Evolutionary conservation across 2,113 vertebrate species (phyloP).

Genomic region (Capra hircus): DNA sequence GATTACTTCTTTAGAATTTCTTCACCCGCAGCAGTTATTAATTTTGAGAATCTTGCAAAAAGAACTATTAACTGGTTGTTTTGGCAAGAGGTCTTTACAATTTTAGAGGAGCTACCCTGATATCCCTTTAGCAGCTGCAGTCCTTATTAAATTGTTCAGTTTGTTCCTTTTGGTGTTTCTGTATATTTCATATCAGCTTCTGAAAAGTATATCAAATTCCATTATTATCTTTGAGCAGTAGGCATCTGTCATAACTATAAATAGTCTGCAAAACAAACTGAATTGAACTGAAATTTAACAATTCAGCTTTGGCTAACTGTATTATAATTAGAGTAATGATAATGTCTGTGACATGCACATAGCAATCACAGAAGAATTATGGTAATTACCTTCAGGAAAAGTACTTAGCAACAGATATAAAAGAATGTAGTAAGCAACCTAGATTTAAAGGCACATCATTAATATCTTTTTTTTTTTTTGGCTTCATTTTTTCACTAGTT

Average conservation of each 20-base stretch:
- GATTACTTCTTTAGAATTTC: neutral
- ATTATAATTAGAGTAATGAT: conserved; percentile 69
- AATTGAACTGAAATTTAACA: conserved; percentile 63
- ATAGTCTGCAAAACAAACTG: conserved; percentile 65
- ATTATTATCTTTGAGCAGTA: conserved; percentile 47
- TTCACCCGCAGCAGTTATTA: neutral
- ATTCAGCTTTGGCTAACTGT: conserved; percentile 65
- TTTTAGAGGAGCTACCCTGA: neutral
- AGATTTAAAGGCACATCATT: conserved; percentile 56
- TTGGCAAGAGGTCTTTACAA: conserved; percentile 29
- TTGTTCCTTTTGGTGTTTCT: conserved; percentile 56
- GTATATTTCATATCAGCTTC: conserved; percentile 52
- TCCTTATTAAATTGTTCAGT: conserved; percentile 19
- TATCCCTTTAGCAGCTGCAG: neutral
- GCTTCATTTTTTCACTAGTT: conserved; percentile 2
- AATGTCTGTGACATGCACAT: conserved; percentile 56
- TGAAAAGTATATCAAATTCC: conserved; percentile 54
- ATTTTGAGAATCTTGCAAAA: conserved; percentile 23
- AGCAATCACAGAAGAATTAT: conserved; percentile 67
- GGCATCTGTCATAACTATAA: conserved; percentile 68
- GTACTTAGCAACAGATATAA: conserved; percentile 42
- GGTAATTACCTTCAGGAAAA: conserved; percentile 65
- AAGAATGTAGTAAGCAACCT: conserved; percentile 43
- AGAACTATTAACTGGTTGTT: neutral
- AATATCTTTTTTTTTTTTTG: neutral